A percentile compares a stretch with the other conserved stretches of the same genome.
phyloP scores from a whole-genome alignment of 2,797 vertebrate species.

The Pelobates cultripes region DNA sequence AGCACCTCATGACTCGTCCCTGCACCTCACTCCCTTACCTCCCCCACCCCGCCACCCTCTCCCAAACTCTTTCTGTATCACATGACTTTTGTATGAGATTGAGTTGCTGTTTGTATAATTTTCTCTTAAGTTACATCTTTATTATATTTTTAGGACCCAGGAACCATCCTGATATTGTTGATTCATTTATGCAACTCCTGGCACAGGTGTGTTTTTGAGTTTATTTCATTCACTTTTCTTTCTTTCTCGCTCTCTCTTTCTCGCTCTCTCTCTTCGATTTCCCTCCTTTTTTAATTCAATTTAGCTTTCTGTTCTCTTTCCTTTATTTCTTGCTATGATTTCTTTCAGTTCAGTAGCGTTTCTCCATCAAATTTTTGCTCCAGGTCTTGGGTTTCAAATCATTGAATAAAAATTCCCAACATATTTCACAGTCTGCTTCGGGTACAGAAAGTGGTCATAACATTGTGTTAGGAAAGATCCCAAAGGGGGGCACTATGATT shows the following conservation, averaged over 20 bases:
- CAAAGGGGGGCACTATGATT: too few relatives aligned
- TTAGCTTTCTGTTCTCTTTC: conserved; percentile 85
- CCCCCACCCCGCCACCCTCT: conserved; percentile 82
- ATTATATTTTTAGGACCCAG: conserved; percentile 99
- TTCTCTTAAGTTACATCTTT: conserved; percentile 99
- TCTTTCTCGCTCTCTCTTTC: conserved; percentile 83
- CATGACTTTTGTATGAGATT: conserved; percentile 99
- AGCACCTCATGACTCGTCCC: conserved; percentile 73
- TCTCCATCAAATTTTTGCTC: conserved; percentile 72
- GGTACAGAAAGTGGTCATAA: too few relatives aligned
- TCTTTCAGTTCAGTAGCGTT: conserved; percentile 85
- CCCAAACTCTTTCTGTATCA: conserved; percentile 97
- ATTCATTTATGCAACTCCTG: conserved; percentile 99
- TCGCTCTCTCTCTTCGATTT: conserved; percentile 69
- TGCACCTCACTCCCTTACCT: conserved; percentile 61
- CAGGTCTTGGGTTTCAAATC: conserved; percentile 26
- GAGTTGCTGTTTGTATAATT: conserved; percentile 99
- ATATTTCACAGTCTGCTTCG: not conserved
- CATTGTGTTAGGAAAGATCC: too few relatives aligned
- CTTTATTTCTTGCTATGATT: conserved; percentile 70
- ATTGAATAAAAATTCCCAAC: not conserved
- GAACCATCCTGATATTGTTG: conserved; percentile 99
- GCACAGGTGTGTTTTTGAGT: conserved; percentile 99
- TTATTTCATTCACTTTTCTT: conserved; percentile 99
- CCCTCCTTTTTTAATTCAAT: conserved; percentile 75